These are phyloP conservation scores for Tapera naevia DNA, from an alignment of 2,797 vertebrate genomes.

Conservation along the genomic window DNA sequence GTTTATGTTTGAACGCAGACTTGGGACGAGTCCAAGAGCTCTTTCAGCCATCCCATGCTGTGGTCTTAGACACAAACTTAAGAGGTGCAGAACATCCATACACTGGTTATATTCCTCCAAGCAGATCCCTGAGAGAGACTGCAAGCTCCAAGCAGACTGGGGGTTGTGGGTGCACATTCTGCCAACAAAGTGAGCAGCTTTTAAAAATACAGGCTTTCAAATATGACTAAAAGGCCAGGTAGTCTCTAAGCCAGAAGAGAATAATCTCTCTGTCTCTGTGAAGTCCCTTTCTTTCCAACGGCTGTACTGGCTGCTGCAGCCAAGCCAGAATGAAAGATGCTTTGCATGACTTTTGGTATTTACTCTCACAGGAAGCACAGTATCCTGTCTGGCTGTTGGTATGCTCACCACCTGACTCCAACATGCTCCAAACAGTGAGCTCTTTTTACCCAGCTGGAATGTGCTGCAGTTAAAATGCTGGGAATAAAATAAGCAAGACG, in stretches of 20 bases:
- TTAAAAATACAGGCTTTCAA: not conserved
- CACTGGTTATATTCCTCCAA: not conserved
- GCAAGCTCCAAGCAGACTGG: not conserved
- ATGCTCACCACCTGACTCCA: slow-evolving; percentile 61
- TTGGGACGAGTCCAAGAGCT: not conserved
- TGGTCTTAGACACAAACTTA: not conserved
- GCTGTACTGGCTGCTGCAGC: not conserved
- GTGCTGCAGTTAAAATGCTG: slow-evolving; percentile 23
- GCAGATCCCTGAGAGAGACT: not conserved
- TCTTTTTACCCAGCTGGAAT: slow-evolving; percentile 61
- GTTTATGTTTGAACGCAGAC: not conserved
- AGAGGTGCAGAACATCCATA: not conserved
- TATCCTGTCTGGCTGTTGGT: slow-evolving; percentile 68
- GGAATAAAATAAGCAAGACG: slow-evolving; percentile 57
- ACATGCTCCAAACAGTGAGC: slow-evolving; percentile 50
- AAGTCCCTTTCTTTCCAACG: slow-evolving; percentile 1
- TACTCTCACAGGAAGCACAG: slow-evolving; percentile 66
- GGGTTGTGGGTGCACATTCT: not conserved
- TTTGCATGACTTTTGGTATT: slow-evolving; percentile 48
- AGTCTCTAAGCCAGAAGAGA: slow-evolving; percentile 9
- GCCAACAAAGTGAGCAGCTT: not conserved
- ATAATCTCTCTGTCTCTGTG: slow-evolving; percentile 37
- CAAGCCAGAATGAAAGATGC: slow-evolving; percentile 54
- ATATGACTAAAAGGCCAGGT: slow-evolving; percentile 23
- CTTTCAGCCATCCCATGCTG: not conserved